These are phyloP conservation scores for Pogonocichla stellata DNA, from an alignment of 2,113 vertebrate species.

Conservation along the genomic window DNA sequence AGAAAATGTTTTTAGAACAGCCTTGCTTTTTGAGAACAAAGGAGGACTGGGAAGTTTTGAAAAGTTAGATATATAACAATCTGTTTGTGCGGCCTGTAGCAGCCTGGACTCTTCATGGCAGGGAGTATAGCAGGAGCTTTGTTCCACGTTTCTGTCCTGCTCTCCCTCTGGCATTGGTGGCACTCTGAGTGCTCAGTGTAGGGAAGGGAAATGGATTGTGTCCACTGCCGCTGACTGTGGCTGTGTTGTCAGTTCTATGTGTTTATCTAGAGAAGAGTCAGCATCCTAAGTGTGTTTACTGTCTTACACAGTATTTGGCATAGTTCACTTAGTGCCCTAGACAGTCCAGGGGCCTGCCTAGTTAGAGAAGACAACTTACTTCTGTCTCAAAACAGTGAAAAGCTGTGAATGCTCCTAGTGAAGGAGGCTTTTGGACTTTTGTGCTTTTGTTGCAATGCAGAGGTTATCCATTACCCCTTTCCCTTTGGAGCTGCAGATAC, in stretches of 20 bases:
- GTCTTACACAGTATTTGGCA: not conserved
- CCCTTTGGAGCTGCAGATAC: not conserved
- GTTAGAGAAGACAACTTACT: not conserved
- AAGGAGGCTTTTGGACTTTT: not conserved
- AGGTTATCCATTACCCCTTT: not conserved
- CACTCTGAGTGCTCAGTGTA: not conserved
- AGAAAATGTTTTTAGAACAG: slow-evolving; percentile 31
- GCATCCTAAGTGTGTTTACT: not conserved
- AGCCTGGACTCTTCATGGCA: not conserved
- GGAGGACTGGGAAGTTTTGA: not conserved
- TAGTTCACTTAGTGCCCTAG: not conserved
- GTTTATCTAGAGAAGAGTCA: not conserved
- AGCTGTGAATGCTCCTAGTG: not conserved
- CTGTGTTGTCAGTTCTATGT: not conserved
- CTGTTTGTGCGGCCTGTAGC: not conserved
- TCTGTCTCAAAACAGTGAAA: not conserved
- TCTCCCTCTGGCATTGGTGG: not conserved
- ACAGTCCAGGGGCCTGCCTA: not conserved
- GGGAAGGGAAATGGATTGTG: not conserved
- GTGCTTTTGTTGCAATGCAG: not conserved
- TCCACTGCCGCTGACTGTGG: not conserved
- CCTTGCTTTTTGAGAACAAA: not conserved
- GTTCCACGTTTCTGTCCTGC: not conserved
- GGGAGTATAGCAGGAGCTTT: not conserved
- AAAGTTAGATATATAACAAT: not conserved